phyloP scores from a whole-genome alignment of 2,888 invertebrate species.

The Mesorhabditis spiculigera region DNA sequence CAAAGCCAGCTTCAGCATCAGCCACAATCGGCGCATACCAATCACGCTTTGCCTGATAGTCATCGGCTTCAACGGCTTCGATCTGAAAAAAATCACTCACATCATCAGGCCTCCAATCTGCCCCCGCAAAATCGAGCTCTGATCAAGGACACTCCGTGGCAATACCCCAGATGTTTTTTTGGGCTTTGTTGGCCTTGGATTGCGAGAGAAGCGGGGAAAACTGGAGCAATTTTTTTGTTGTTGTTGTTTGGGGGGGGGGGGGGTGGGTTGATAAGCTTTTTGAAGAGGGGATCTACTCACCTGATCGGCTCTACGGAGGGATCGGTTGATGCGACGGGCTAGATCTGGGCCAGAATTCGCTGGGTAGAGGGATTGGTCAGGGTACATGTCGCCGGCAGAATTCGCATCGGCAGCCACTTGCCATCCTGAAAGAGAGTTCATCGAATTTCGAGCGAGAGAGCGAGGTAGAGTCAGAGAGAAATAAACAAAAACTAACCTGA shows the following conservation, averaged over 20 bases:
- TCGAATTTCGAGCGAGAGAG: too few relatives aligned
- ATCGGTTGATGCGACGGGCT: conserved; percentile 56
- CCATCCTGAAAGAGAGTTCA: conserved; percentile 50
- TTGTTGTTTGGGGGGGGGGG: too few relatives aligned
- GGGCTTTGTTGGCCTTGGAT: too few relatives aligned
- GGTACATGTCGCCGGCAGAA: conserved; percentile 59
- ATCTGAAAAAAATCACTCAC: conserved; percentile 28
- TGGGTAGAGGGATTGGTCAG: conserved; percentile 60
- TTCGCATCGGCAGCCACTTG: conserved; percentile 61
- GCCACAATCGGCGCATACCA: conserved; percentile 60
- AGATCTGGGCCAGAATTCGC: conserved; percentile 60
- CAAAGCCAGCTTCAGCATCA: conserved; percentile 61
- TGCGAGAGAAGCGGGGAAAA: too few relatives aligned
- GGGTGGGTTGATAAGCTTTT: too few relatives aligned
- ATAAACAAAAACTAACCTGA: conserved; percentile 42
- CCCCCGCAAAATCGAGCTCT: too few relatives aligned
- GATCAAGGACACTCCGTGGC: not conserved
- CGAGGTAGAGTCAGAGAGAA: not conserved
- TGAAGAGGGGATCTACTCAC: conserved; percentile 20
- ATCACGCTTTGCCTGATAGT: conserved; percentile 52
- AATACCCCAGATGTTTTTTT: too few relatives aligned
- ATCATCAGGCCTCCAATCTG: too few relatives aligned
- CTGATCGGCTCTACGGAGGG: conserved; percentile 58
- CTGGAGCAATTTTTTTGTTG: too few relatives aligned
- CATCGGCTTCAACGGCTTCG: conserved; percentile 53